Percentiles rank a stretch among this genome's conserved stretches.
phyloP scores from a whole-genome alignment of 2,113 vertebrate genomes.

The Tragelaphus buxtoni region DNA sequence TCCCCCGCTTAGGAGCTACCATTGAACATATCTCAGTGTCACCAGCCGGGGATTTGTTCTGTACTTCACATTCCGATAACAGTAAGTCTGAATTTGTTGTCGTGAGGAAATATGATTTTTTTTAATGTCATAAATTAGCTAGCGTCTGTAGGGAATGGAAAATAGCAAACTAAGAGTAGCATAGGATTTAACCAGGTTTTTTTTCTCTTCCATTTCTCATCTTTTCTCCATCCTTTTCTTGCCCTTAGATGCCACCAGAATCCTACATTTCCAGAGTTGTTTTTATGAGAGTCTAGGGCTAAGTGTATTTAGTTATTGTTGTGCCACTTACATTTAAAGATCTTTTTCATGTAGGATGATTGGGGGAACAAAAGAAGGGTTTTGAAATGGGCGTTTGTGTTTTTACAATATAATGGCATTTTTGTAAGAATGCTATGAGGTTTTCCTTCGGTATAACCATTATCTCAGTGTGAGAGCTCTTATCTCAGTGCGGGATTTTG shows the following conservation, averaged over 20 bases:
- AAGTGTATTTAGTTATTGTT: neutral
- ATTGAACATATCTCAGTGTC: slow-evolving; percentile 89
- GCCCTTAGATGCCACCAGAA: neutral
- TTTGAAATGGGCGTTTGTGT: neutral
- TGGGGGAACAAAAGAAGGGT: neutral
- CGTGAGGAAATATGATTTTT: neutral
- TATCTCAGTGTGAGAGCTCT: neutral
- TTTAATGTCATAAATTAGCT: neutral
- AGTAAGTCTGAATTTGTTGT: slow-evolving; percentile 82
- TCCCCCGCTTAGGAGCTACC: slow-evolving; percentile 91
- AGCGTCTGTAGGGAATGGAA: neutral
- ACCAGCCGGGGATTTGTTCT: slow-evolving; percentile 87
- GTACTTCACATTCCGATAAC: slow-evolving; percentile 92
- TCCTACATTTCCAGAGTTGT: neutral
- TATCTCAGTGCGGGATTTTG: neutral
- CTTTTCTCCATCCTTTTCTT: neutral
- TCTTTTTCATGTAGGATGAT: neutral
- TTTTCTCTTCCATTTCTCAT: neutral
- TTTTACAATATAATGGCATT: neutral
- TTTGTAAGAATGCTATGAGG: neutral
- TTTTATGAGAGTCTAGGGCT: neutral
- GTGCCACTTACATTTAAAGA: neutral
- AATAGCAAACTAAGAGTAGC: neutral
- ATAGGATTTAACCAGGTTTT: neutral
- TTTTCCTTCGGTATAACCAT: neutral